These are phyloP conservation scores for Gymnorhina tibicen DNA, from an alignment of 2,113 vertebrate genomes.

Conservation along the genomic window DNA sequence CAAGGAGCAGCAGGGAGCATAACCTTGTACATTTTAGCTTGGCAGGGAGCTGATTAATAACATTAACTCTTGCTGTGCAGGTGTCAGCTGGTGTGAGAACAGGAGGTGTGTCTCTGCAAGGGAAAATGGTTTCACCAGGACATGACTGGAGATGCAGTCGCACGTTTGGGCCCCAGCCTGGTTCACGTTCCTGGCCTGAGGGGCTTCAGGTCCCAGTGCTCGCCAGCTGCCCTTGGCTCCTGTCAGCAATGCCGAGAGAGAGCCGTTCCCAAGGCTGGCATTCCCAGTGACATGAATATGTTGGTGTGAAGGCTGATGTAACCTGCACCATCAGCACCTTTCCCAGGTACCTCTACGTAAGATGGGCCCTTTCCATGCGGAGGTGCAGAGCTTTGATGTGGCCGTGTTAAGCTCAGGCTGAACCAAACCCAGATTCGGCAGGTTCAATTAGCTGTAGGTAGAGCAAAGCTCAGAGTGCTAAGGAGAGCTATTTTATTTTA, in stretches of 20 bases:
- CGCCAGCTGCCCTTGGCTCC: neutral
- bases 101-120: neutral
- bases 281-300: neutral
- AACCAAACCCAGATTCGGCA: neutral
- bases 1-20: neutral
- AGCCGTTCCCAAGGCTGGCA: neutral
- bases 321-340: conserved; percentile 42
- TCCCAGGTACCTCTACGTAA: neutral
- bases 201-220: neutral
- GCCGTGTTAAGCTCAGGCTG: neutral
- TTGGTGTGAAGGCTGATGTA: conserved; percentile 2
- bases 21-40: neutral
- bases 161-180: neutral
- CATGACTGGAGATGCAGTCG: neutral
- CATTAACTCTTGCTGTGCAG: neutral
- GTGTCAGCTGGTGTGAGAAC: neutral
- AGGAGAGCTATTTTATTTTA: neutral
- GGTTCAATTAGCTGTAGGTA: conserved; percentile 16
- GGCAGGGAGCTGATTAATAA: neutral
- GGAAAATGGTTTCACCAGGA: neutral
- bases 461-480: neutral
- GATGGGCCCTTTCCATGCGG: neutral
- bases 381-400: conserved; percentile 55
- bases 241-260: neutral
- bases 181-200: neutral